Conservation (phyloP, 2,888 invertebrate species). For the Dioctria rufipes region DNA sequence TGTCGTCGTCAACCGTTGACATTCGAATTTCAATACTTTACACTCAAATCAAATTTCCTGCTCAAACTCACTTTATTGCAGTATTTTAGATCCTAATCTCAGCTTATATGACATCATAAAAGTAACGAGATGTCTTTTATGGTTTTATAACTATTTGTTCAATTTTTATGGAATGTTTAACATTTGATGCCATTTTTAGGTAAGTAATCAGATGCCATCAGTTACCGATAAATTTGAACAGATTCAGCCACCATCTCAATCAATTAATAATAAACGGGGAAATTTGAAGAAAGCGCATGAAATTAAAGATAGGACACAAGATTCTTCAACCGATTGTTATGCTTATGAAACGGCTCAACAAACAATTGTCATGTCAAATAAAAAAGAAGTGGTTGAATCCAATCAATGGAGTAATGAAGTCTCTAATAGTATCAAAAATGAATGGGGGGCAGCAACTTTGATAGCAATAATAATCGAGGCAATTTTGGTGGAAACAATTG, state of each 20-base stretch:
- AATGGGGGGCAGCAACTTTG: slow-evolving; percentile 56
- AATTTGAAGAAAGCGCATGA: slow-evolving; percentile 48
- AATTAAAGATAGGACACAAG: slow-evolving; percentile 48
- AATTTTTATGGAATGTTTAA: not conserved
- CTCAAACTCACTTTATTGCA: no score
- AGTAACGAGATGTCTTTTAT: no score
- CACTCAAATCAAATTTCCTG: no score
- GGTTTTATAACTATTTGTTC: no score
- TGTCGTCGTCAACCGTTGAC: no score
- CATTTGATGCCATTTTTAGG: slow-evolving; percentile 12
- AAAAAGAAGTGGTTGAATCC: slow-evolving; percentile 58
- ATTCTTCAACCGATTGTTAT: slow-evolving; percentile 54
- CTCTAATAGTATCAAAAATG: slow-evolving; percentile 60
- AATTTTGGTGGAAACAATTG: slow-evolving; percentile 56
- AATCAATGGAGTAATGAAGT: slow-evolving; percentile 69
- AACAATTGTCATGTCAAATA: slow-evolving; percentile 28
- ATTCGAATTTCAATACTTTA: no score
- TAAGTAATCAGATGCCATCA: slow-evolving; percentile 45
- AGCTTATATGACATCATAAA: no score
- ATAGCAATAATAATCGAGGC: slow-evolving; percentile 32
- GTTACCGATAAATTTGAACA: slow-evolving; percentile 48
- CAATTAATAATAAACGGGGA: slow-evolving; percentile 12
- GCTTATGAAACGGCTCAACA: slow-evolving; percentile 50
- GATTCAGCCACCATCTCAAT: slow-evolving; percentile 40
- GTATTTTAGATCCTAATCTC: no score